Evolutionary conservation across 1,140 invertebrate species (phyloP), one percentile per base, ranked within the genome.

Genomic region (Dolichoris vasculosae): DNA sequence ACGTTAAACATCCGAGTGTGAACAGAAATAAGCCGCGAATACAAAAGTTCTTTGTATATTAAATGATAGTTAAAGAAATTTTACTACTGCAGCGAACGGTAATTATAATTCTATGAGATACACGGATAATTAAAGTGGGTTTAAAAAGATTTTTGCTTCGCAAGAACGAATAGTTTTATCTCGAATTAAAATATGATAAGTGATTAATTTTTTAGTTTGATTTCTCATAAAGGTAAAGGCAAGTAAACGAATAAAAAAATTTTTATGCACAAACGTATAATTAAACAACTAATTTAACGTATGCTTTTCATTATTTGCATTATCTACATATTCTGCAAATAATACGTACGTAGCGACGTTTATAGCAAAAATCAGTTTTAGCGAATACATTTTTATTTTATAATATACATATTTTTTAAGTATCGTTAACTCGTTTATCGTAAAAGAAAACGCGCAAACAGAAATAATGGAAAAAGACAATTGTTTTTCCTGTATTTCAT

Each of bases 31-130:
- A 85, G 78, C 73, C 59, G 73, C 17, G 67, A 55, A 80, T 40
- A 73, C 84, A 85, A 75, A 85, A 76, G 78, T 85, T 55, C 76
- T 79, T 84, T 84, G 76, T 84, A 43, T 71, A 75, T 82, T 82
- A 71, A 71, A 71, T 23, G 43, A 82, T 71, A 71, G 64, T 82
- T 82, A 82, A 82, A 59, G 46, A 71, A 71, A 48, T 46, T 82
- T 69, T 82, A 82, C 80, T 82, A 71, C 64, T 51, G 80, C 55
- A 71, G 80, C 38, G 6, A n/a, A 51, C 55, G 13, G 40, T 30
- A 82, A 71, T 82, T 82, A 71, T 82, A 40, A 78, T 78, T 55
- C 7, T n/a, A 63, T 35, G 48, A 38, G 13, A n/a, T 63, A 17
- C 8, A 48, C 35, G 32, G 32, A 23, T 59, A 78, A 78, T 78